Percentiles rank a stretch among this genome's conserved stretches.
Evolutionary conservation across 2,888 invertebrate genomes (phyloP).

Genomic region (Tholera decimalis): DNA sequence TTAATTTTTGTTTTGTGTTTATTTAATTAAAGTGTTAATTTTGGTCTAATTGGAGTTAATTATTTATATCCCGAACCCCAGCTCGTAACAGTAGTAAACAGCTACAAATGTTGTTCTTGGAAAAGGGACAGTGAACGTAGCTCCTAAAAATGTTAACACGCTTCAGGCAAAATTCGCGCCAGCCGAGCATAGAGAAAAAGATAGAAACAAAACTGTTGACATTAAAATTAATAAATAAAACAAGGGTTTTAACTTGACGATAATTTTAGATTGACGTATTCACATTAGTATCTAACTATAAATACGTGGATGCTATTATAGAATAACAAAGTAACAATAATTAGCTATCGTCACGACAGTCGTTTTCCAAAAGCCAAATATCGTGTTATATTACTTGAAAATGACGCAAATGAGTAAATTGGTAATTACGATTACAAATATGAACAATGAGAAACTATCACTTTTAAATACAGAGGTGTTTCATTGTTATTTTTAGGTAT

Average conservation of each 20-base stretch:
- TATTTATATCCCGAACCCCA: no score
- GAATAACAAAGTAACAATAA: constrained; percentile 19
- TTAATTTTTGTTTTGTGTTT: no score
- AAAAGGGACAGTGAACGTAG: neutral
- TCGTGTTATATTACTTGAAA: constrained; percentile 14
- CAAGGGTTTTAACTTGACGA: neutral
- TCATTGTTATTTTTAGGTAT: constrained; percentile 66
- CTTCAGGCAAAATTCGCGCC: neutral
- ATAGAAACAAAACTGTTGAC: no score
- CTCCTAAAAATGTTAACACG: neutral
- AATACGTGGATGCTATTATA: constrained; percentile 4
- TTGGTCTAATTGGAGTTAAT: no score
- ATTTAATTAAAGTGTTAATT: no score
- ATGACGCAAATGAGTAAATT: constrained; percentile 25
- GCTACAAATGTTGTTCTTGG: neutral
- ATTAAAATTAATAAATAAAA: neutral
- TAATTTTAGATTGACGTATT: neutral
- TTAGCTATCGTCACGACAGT: constrained; percentile 22
- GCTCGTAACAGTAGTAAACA: no score
- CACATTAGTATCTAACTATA: constrained; percentile 4
- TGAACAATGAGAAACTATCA: constrained; percentile 42
- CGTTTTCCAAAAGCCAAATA: constrained; percentile 16
- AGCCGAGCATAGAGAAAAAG: neutral
- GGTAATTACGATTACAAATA: constrained; percentile 35
- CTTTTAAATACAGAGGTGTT: constrained; percentile 54